These are phyloP conservation scores for Trochalopteron elliotii DNA, from an alignment of 2,113 vertebrate species.

Conservation along the genomic window DNA sequence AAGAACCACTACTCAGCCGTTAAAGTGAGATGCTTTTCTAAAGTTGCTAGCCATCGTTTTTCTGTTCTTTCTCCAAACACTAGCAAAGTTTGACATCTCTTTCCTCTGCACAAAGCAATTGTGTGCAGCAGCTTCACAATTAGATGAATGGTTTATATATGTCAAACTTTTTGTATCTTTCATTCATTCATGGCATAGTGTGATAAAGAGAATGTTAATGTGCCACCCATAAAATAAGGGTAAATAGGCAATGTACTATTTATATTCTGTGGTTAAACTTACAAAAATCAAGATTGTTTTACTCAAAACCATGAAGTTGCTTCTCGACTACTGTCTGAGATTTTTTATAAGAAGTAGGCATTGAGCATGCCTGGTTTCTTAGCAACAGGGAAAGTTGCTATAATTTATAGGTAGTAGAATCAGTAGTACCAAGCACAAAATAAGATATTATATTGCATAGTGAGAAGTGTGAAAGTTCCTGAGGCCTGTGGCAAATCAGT, in stretches of 20 bases:
- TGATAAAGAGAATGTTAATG: not conserved
- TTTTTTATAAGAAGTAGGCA: not conserved
- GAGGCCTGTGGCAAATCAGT: not conserved
- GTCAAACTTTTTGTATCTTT: not conserved
- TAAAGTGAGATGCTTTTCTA: accelerated
- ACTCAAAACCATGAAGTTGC: not conserved
- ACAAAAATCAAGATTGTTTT: not conserved
- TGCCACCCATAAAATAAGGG: not conserved
- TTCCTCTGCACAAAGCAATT: not conserved
- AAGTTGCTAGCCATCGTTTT: not conserved
- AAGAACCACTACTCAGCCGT: not conserved
- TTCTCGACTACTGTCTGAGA: not conserved
- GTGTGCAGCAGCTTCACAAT: not conserved
- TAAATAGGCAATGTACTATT: not conserved
- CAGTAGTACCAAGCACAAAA: not conserved
- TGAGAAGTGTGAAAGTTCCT: not conserved
- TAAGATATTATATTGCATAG: not conserved
- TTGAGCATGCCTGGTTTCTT: not conserved
- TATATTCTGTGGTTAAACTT: not conserved
- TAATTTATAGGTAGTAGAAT: not conserved
- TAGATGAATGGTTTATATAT: not conserved
- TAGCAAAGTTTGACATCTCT: not conserved
- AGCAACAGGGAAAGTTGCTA: not conserved
- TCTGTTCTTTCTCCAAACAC: not conserved
- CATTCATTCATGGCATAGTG: not conserved